Conservation (phyloP, 2,888 invertebrate genomes). For the Megalurothrips usitatus region DNA sequence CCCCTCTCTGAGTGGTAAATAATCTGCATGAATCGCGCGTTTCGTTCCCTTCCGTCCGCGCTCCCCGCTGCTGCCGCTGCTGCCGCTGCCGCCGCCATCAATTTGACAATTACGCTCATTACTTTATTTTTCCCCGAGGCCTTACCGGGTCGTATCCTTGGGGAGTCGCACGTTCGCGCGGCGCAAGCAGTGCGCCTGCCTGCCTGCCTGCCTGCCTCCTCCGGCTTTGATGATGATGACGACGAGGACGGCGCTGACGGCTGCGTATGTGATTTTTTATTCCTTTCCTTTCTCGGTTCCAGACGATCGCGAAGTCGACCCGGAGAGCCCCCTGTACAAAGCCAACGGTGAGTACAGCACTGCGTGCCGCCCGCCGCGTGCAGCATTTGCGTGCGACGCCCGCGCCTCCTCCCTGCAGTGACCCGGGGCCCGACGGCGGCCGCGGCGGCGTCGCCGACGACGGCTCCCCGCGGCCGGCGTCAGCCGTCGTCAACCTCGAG, state of each 20-base stretch:
- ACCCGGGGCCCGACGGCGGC: no score
- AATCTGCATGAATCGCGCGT: conserved; percentile 22
- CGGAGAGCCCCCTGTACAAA: conserved; percentile 14
- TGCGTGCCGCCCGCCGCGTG: no score
- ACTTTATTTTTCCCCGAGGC: conserved; percentile 1
- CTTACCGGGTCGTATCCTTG: background rate
- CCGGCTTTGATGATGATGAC: no score
- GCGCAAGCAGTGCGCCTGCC: background rate
- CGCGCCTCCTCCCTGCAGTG: no score
- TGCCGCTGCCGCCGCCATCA: background rate
- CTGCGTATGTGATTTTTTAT: background rate
- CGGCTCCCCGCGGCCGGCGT: background rate
- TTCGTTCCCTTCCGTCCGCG: background rate
- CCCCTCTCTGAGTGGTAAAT: conserved; percentile 20
- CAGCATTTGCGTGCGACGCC: no score
- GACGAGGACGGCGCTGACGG: no score
- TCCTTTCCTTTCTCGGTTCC: background rate
- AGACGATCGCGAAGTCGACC: background rate
- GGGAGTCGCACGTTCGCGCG: no score
- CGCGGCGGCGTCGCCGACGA: background rate
- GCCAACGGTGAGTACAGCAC: background rate
- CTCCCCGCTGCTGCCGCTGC: background rate
- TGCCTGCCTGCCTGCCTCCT: background rate
- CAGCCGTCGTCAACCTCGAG: background rate
- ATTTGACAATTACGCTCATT: conserved; percentile 23